Conservation (phyloP, 2,113 vertebrate genomes). For the Microcebus tavaratra region DNA sequence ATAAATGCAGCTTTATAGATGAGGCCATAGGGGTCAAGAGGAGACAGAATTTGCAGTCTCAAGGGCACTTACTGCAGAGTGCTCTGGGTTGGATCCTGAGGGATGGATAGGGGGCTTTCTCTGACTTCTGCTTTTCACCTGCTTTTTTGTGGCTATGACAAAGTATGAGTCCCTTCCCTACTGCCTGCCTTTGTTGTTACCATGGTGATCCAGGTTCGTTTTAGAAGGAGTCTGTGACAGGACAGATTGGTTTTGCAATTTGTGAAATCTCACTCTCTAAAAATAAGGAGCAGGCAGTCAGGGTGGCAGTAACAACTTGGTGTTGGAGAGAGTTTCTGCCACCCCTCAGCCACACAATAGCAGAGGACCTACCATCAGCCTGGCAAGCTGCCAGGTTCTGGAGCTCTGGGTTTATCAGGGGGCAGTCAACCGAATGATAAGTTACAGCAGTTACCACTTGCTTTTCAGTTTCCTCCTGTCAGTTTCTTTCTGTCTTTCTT, state of each 20-base stretch:
- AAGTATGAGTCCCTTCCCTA: neutral
- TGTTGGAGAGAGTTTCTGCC: neutral
- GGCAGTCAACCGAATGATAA: neutral
- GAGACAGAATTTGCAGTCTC: neutral
- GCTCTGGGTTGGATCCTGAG: neutral
- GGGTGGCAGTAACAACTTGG: neutral
- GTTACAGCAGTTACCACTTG: neutral
- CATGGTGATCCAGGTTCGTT: slow-evolving; percentile 69
- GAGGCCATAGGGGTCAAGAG: no score
- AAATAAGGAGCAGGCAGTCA: slow-evolving; percentile 57
- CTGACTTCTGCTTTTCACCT: slow-evolving; percentile 9
- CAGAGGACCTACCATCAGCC: neutral
- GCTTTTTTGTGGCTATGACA: slow-evolving; percentile 12
- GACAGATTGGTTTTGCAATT: slow-evolving; percentile 62
- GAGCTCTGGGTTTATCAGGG: neutral
- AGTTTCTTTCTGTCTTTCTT: no score
- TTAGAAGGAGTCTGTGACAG: slow-evolving; percentile 9
- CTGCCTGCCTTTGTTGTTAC: slow-evolving; percentile 49
- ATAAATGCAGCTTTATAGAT: neutral
- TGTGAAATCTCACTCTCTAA: slow-evolving; percentile 74
- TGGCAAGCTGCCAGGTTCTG: no score
- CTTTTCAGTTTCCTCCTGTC: neutral
- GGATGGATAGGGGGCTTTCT: neutral
- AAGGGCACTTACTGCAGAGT: no score
- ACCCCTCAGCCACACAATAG: neutral